Conservation (phyloP, 1,140 invertebrate genomes). For the Trichogramma pretiosum region DNA sequence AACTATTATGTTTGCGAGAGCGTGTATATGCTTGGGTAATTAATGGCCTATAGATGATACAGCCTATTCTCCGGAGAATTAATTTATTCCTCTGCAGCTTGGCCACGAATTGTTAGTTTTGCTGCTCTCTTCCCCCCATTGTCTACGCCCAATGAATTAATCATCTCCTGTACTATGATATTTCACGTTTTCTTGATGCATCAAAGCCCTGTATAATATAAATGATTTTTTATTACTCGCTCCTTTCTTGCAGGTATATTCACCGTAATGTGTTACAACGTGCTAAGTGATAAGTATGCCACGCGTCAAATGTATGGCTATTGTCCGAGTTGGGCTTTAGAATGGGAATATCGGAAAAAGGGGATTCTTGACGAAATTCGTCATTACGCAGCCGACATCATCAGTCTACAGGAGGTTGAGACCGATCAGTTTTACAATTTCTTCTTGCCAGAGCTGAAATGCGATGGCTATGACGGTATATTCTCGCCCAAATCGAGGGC, state of each 20-base stretch:
- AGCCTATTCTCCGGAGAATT: too few relatives aligned
- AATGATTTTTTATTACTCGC: too few relatives aligned
- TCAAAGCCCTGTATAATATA: neutral
- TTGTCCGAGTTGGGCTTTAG: slow-evolving; percentile 93
- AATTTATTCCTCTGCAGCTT: too few relatives aligned
- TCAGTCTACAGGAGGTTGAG: slow-evolving; percentile 96
- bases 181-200: too few relatives aligned
- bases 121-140: slow-evolving; percentile 7
- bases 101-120: too few relatives aligned
- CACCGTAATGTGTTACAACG: slow-evolving; percentile 99
- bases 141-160: neutral
- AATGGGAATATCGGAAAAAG: slow-evolving; percentile 97
- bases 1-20: too few relatives aligned
- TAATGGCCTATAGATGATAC: too few relatives aligned
- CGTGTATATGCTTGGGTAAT: too few relatives aligned
- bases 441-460: slow-evolving; percentile 88
- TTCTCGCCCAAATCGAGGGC: slow-evolving; percentile 97
- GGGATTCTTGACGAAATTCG: slow-evolving; percentile 95
- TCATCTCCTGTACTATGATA: too few relatives aligned
- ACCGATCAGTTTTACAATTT: slow-evolving; percentile 98
- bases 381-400: slow-evolving; percentile 95
- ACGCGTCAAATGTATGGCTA: slow-evolving; percentile 96
- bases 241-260: slow-evolving; percentile 86
- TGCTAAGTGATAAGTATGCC: slow-evolving; percentile 97
- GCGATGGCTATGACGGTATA: slow-evolving; percentile 93